A percentile compares a stretch with the other conserved stretches of the same genome.
Evolutionary conservation across 2,113 vertebrate genomes (phyloP).

Genomic region (human): DNA sequence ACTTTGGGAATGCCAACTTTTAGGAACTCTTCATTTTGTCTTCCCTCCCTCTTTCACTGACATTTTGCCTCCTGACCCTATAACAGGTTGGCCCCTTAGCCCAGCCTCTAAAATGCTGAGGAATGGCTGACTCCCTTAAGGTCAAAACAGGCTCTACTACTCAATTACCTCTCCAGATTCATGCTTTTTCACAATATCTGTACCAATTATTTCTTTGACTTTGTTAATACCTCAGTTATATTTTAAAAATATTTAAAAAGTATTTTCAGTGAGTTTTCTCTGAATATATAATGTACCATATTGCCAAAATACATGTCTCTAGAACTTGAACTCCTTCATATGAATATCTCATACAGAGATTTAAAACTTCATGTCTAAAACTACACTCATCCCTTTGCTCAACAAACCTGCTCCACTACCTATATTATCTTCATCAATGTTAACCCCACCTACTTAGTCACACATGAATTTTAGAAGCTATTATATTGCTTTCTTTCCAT

Average conservation of each 20-base stretch:
- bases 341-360: background rate
- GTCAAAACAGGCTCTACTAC: background rate
- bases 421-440: background rate
- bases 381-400: background rate
- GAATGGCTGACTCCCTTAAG: background rate
- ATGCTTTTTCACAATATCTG: background rate
- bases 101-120: background rate
- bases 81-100: background rate
- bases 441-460: background rate
- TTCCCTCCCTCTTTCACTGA: background rate
- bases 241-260: too few relatives aligned
- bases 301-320: background rate
- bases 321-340: background rate
- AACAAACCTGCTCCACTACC: background rate
- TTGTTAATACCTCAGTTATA: background rate
- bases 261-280: background rate
- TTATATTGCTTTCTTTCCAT: background rate
- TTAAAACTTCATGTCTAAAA: background rate
- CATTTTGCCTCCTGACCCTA: background rate
- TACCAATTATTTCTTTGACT: background rate
- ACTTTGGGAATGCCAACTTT: background rate
- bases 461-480: background rate
- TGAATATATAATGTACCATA: background rate
- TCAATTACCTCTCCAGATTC: background rate
- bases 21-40: background rate